Base-by-base conservation (phyloP, 1,140 invertebrate genomes). In the Drosophila sulfurigaster region DNA sequence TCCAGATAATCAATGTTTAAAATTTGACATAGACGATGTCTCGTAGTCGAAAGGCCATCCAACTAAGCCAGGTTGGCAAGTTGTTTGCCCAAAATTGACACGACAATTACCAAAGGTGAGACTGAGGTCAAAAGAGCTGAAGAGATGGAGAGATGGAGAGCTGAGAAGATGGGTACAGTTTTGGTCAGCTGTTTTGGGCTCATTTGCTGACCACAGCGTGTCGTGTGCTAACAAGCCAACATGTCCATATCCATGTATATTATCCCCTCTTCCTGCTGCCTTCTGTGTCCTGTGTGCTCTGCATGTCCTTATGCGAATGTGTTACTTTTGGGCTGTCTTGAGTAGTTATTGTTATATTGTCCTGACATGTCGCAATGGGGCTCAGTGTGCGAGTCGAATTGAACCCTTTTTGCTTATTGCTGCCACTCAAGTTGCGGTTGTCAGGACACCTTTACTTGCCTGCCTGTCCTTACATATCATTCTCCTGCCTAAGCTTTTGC, bases 1-100 rank as follows among this genome's bases (percentile, higher is more conserved):
- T 91, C 86, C 91, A 91, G 91, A 91, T 91, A 91, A 91, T 91
- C 91, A 91, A 88, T 91, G 82, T 91, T 90, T 88, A 80, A 91
- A 83, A 88, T 88, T 75, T 91, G 85, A 89, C 85, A 89, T 63
- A 68, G 71, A 76, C 68, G 52, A 59, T 73, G 41, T 41, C 46
- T 46, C 41, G 35, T 43, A 46, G 58, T 60, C 58, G n/a, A 56
- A 46, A 58, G 75, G 43, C 45, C 52, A 25, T 25, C 20, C 20
- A 25, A 25, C 20, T 25, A 25, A 25, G 20, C 20, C 20, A 25
- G 20, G 20, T 25, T 63, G 75, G 73, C 65, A 59, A 78, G 81
- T 72, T 58, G 60, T 58, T 59, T 38, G 57, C 49, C 68, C 62
- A 67, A 28, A 89, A 85, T 85, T 89, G 85, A 89, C 85, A 89